These are phyloP conservation scores for Corythornis vintsioides DNA, from an alignment of 2,113 vertebrate genomes.

Conservation along the genomic window DNA sequence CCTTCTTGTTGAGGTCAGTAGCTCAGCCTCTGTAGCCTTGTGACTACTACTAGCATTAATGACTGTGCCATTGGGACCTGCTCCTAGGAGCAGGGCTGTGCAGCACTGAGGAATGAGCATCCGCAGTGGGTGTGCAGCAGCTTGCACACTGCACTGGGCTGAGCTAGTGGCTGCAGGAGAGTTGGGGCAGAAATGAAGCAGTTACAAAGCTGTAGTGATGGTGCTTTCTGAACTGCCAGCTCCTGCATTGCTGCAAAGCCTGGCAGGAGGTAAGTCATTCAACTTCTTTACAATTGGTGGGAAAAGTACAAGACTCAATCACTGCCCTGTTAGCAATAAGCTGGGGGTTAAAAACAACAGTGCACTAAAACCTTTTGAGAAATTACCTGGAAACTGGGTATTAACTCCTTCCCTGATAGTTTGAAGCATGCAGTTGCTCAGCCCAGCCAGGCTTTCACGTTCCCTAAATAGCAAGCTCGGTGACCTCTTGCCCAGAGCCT, in stretches of 20 bases:
- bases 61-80: neutral
- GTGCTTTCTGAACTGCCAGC: neutral
- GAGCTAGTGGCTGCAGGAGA: neutral
- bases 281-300: neutral
- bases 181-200: neutral
- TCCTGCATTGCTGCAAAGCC: neutral
- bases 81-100: neutral
- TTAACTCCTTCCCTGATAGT: neutral
- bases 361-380: accelerated
- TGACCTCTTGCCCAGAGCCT: neutral
- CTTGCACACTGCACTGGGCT: accelerated
- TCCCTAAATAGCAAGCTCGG: neutral
- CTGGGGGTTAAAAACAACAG: neutral
- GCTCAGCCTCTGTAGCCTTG: neutral
- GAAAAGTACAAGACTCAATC: neutral
- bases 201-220: neutral
- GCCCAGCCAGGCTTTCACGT: neutral
- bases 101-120: neutral
- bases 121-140: accelerated
- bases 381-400: neutral
- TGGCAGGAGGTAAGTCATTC: neutral
- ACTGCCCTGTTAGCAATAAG: neutral
- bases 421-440: neutral
- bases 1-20: neutral
- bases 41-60: accelerated